Conservation (phyloP, 1,140 invertebrate genomes). For the Drosophila subpulchrella region DNA sequence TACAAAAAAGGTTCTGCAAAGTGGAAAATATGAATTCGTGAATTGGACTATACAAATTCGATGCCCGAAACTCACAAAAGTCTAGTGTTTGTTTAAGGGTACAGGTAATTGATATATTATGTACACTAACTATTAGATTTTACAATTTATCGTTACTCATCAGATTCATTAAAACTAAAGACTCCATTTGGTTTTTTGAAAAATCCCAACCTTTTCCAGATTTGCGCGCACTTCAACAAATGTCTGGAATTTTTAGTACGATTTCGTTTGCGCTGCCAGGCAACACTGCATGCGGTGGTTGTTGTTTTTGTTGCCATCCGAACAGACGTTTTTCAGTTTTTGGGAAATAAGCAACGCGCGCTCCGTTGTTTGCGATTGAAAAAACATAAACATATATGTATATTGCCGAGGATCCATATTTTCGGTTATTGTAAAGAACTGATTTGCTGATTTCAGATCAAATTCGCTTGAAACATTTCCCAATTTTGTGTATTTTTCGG, state of each 20-base stretch:
- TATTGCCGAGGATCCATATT: neutral
- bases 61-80: no score
- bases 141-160: no score
- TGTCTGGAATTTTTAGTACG: neutral
- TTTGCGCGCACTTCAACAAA: neutral
- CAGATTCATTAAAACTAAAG: no score
- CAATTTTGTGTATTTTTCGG: neutral
- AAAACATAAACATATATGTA: neutral
- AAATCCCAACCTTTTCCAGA: neutral
- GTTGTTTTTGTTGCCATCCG: neutral
- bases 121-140: no score
- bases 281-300: neutral
- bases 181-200: neutral
- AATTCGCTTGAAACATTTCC: neutral
- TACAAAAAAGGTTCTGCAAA: no score
- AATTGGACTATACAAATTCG: no score
- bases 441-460: neutral
- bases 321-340: neutral
- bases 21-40: no score
- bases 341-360: conserved; percentile 1
- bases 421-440: neutral
- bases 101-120: no score
- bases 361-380: neutral
- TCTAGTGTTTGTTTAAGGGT: no score
- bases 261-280: neutral